A percentile compares a stretch with the other conserved stretches of the same genome.
These are phyloP conservation scores for Acrocephalus scirpaceus DNA, from an alignment of 2,797 vertebrate species.

Conservation along the genomic window DNA sequence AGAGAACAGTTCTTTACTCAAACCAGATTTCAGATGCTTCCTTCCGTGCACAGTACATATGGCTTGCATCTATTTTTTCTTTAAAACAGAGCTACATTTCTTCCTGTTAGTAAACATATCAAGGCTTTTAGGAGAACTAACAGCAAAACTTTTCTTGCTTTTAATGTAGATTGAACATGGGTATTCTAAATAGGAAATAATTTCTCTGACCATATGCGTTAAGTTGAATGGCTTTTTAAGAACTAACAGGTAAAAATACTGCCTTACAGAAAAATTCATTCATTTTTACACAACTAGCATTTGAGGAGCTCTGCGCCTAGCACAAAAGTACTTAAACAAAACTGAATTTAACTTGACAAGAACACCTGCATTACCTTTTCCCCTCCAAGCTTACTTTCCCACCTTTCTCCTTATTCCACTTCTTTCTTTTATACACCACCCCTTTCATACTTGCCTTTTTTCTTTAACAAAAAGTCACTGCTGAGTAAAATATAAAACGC, in stretches of 20 bases:
- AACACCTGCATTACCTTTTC: neutral
- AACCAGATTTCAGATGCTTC: conserved; percentile 66
- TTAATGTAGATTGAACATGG: neutral
- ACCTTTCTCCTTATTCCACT: conserved; percentile 14
- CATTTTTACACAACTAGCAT: neutral
- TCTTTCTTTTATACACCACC: neutral
- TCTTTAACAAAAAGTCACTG: neutral
- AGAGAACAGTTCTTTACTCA: conserved; percentile 60
- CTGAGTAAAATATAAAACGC: neutral
- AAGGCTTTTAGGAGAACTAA: conserved; percentile 17
- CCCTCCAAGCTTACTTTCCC: neutral
- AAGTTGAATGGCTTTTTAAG: neutral
- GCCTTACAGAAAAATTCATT: neutral
- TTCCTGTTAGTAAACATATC: conserved; percentile 67
- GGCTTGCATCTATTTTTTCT: conserved; percentile 54
- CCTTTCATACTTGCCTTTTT: neutral
- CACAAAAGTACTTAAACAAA: neutral
- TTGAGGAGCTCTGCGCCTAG: neutral
- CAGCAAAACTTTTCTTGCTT: conserved; percentile 1
- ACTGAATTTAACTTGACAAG: neutral
- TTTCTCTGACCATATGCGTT: neutral
- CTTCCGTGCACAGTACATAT: conserved; percentile 37
- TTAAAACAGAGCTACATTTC: conserved; percentile 52
- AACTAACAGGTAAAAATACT: conserved; percentile 8
- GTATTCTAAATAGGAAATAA: neutral